Conservation (phyloP, 2,113 vertebrate species). For the Clinocottus analis region DNA sequence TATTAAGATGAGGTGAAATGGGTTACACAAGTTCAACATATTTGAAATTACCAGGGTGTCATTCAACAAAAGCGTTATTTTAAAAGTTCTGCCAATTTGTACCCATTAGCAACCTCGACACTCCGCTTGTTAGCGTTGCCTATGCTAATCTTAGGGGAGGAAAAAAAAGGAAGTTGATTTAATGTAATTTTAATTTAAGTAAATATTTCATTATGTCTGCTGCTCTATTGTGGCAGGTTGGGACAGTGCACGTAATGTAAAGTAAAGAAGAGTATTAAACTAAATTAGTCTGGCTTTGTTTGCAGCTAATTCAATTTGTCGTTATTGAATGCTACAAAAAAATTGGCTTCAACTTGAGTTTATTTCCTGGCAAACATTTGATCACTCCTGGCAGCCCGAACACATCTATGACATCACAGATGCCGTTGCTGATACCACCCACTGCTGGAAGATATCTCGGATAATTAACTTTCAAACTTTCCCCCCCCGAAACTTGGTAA, state of each 20-base stretch:
- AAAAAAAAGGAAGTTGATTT: not conserved
- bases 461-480: conserved; percentile 14
- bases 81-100: not conserved
- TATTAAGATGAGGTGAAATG: not conserved
- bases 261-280: not conserved
- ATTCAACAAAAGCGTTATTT: not conserved
- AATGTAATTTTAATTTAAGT: not conserved
- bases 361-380: conserved; percentile 1
- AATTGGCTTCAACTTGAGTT: not conserved
- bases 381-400: conserved; percentile 1
- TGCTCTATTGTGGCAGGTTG: not conserved
- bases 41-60: too few relatives aligned
- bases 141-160: not conserved
- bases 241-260: too few relatives aligned
- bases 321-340: not conserved
- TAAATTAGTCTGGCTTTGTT: not conserved
- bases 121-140: not conserved
- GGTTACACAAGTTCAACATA: not conserved
- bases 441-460: not conserved
- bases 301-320: not conserved
- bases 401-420: conserved; percentile 1
- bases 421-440: conserved; percentile 1
- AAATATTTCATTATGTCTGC: not conserved
- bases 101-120: not conserved
- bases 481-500: not conserved